Evolutionary conservation across 2,113 vertebrate species (phyloP).

Genomic region (Hoplias malabaricus): DNA sequence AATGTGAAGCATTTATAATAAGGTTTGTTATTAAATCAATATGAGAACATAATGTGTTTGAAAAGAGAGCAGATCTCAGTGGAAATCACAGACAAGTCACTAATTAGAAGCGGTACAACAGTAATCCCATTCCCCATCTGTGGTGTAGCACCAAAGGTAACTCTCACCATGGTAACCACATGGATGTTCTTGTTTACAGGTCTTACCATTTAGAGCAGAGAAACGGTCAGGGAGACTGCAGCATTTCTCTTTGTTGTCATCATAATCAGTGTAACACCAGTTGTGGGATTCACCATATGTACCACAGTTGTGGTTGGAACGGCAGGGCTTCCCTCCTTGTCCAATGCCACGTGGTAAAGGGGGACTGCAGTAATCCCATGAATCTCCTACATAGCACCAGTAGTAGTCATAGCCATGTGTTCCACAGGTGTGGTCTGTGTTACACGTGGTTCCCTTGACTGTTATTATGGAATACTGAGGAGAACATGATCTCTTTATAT

Average conservation of each 20-base stretch:
- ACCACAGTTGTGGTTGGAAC: conserved; percentile 20
- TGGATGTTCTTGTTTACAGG: not conserved
- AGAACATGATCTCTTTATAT: not conserved
- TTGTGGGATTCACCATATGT: not conserved
- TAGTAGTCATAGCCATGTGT: not conserved
- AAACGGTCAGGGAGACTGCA: conserved; percentile 7
- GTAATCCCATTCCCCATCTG: conserved; percentile 15
- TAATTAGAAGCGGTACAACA: no score
- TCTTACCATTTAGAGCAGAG: conserved; percentile 15
- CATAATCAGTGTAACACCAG: conserved; percentile 40
- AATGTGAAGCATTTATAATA: no score
- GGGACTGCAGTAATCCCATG: conserved; percentile 41
- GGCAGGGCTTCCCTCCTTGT: conserved; percentile 24
- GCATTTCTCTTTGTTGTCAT: not conserved
- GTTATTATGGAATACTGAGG: conserved; percentile 38
- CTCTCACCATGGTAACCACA: not conserved
- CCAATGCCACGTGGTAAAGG: no score
- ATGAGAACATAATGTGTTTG: no score
- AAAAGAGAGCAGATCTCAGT: no score
- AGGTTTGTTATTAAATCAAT: no score
- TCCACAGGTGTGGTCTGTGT: conserved; percentile 27
- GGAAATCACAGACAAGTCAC: no score
- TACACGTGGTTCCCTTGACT: not conserved
- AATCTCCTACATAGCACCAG: conserved; percentile 22
- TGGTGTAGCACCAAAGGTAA: conserved; percentile 41